Evolutionary conservation across 2,113 vertebrate species (phyloP).

Genomic region (Hemibagrus wyckioides): DNA sequence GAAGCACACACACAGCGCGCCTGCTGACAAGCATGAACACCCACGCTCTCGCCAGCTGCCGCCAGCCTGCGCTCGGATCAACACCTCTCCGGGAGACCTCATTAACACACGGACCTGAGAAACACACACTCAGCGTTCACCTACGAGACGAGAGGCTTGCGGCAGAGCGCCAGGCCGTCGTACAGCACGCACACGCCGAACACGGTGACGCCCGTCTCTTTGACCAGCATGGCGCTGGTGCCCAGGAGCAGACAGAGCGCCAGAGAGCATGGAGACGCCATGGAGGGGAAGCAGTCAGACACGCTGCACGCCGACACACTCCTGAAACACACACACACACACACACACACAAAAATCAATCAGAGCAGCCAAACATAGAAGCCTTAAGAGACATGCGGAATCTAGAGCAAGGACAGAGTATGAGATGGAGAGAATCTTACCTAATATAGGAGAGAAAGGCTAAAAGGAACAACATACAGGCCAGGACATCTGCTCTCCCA

Average conservation of each 20-base stretch:
- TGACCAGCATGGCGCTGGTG: constrained; percentile 95
- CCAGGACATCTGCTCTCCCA: constrained; percentile 92
- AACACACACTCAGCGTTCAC: constrained; percentile 57
- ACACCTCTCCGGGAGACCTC: constrained; percentile 3
- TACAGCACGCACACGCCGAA: constrained; percentile 93
- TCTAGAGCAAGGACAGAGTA: not conserved
- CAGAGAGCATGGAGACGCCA: constrained; percentile 77
- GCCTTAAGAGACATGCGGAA: not conserved
- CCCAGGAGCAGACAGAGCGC: constrained; percentile 85
- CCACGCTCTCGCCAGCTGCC: constrained; percentile 7
- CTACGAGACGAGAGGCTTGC: constrained; percentile 78
- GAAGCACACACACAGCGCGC: constrained; percentile 6
- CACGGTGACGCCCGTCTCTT: constrained; percentile 94
- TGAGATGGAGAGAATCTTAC: constrained; percentile 66
- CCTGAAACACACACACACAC: constrained; percentile 74
- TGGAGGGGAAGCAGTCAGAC: constrained; percentile 77
- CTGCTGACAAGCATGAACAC: constrained; percentile 23
- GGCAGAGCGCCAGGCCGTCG: constrained; percentile 86
- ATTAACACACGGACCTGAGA: not conserved
- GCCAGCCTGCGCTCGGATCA: not conserved
- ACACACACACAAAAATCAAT: constrained; percentile 1
- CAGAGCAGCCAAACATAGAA: constrained; percentile 7
- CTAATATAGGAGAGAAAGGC: constrained; percentile 94
- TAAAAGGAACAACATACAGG: constrained; percentile 90
- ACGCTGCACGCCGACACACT: constrained; percentile 75